phyloP scores from a whole-genome alignment of 1,140 invertebrate species.

The Drosophila simulans region DNA sequence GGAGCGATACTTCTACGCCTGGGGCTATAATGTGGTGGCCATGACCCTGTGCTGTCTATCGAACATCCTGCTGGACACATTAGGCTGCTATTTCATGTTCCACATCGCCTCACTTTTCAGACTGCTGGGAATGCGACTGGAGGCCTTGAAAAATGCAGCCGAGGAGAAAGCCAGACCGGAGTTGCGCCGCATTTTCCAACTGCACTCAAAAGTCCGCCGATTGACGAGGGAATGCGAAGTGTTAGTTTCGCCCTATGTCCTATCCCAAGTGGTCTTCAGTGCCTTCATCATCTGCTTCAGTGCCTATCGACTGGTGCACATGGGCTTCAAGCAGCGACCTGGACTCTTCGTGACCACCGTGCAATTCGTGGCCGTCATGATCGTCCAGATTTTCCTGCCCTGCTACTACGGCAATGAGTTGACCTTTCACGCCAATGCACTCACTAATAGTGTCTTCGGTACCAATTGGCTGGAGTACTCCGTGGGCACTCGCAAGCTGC shows the following conservation, averaged over 20 bases:
- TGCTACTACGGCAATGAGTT: slow-evolving; percentile 77
- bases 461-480: slow-evolving; percentile 75
- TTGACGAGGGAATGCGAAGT: slow-evolving; percentile 49
- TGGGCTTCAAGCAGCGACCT: slow-evolving; percentile 59
- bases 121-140: slow-evolving; percentile 55
- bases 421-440: slow-evolving; percentile 54
- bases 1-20: slow-evolving; percentile 60
- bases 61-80: slow-evolving; percentile 60
- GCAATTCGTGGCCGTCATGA: slow-evolving; percentile 69
- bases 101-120: slow-evolving; percentile 64
- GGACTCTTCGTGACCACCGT: slow-evolving; percentile 67
- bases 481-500: slow-evolving; percentile 61
- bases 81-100: slow-evolving; percentile 73
- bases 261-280: slow-evolving; percentile 70
- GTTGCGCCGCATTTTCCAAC: slow-evolving; percentile 45
- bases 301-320: slow-evolving; percentile 63
- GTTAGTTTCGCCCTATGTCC: slow-evolving; percentile 63
- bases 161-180: slow-evolving; percentile 42
- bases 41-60: slow-evolving; percentile 65
- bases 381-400: slow-evolving; percentile 72
- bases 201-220: slow-evolving; percentile 35
- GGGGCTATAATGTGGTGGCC: slow-evolving; percentile 63
- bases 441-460: slow-evolving; percentile 64
- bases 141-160: slow-evolving; percentile 12
- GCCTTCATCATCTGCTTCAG: slow-evolving; percentile 78